Base-by-base conservation (phyloP, 2,888 invertebrate species). In the Acleris sparsana region DNA sequence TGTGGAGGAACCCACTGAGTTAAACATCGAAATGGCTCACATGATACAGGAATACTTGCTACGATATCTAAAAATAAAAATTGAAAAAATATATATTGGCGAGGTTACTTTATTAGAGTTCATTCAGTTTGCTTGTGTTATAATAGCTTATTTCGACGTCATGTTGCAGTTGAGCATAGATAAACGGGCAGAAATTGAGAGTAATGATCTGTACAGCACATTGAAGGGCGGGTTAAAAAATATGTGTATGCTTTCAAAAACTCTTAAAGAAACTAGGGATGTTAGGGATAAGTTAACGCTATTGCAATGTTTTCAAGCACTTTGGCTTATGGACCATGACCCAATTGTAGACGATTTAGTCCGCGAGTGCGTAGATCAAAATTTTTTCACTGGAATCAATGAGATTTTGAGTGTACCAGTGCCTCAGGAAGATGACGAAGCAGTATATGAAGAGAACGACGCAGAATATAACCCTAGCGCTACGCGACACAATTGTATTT, bases 351-450 rank as follows among this genome's bases (percentile, higher is more conserved):
- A 78, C 22, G 59, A 57, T 7, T 73, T 78, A 64, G 68, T 88
- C 22, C 81, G 92, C 5, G 65, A 69, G 1, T 74, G 74, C 60
- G 77, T 87, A 4, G 79, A 83, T 48, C 79, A 80, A 44, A 83
- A 83, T 18, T 85, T 86, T 52, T 91, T 92, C 65, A 78, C 84
- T 62, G 78, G 76, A 55, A 72, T 90, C 6, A 85, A 89, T 69
- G 80, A 78, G 60, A 80, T 89, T 55, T 69, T 92, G 44, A 82
- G 80, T 63, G 77, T 69, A 20, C 84, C 87, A 66, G 69, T 73
- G 5, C 60, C 72, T 33, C 66, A 72, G 11, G 80, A 84, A 17
- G 86, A 86, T 29, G 81, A 77, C 2, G 85, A 86, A 9, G 61
- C 77, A 2, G 74, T 75, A 9, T 80, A 77, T 39, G 83, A 80